Conservation (phyloP, 2,888 invertebrate genomes). For the Falcaria lacertinaria region DNA sequence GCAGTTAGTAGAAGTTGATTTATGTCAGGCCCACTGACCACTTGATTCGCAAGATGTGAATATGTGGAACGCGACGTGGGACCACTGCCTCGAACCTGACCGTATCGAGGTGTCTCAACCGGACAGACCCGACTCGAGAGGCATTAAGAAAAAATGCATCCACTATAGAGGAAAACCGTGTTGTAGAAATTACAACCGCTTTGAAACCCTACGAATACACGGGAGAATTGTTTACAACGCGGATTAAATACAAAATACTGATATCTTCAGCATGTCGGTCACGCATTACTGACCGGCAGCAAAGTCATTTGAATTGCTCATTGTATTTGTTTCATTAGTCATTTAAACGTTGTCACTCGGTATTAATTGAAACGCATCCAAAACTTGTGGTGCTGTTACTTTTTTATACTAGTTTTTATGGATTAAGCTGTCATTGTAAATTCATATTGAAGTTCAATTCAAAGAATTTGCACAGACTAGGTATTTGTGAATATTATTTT, state of each 20-base stretch:
- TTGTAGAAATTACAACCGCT: slow-evolving; percentile 40
- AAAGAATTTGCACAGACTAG: too few relatives aligned
- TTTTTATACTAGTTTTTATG: slow-evolving; percentile 19
- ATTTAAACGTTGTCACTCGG: slow-evolving; percentile 56
- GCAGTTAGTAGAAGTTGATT: slow-evolving; percentile 20
- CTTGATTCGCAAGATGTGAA: slow-evolving; percentile 43
- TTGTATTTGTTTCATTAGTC: slow-evolving; percentile 65
- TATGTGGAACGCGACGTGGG: slow-evolving; percentile 69
- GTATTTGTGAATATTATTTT: too few relatives aligned
- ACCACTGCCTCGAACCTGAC: slow-evolving; percentile 66
- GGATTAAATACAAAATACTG: slow-evolving; percentile 3
- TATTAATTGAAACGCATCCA: slow-evolving; percentile 69
- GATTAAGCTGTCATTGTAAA: slow-evolving; percentile 17
- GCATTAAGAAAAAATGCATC: slow-evolving; percentile 51
- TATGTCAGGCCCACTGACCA: slow-evolving; percentile 40
- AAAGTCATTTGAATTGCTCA: slow-evolving; percentile 67
- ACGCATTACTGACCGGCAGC: slow-evolving; percentile 35
- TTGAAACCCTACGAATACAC: slow-evolving; percentile 32
- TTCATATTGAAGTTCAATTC: neutral
- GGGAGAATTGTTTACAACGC: slow-evolving; percentile 6
- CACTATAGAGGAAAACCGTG: slow-evolving; percentile 46
- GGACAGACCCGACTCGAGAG: slow-evolving; percentile 63
- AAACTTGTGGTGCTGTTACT: slow-evolving; percentile 42
- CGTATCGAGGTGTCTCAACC: slow-evolving; percentile 75
- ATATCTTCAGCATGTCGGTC: slow-evolving; percentile 30